Percentiles rank a stretch among this genome's conserved stretches.
phyloP scores from a whole-genome alignment of 2,113 vertebrate genomes.

The Pangasianodon hypophthalmus region DNA sequence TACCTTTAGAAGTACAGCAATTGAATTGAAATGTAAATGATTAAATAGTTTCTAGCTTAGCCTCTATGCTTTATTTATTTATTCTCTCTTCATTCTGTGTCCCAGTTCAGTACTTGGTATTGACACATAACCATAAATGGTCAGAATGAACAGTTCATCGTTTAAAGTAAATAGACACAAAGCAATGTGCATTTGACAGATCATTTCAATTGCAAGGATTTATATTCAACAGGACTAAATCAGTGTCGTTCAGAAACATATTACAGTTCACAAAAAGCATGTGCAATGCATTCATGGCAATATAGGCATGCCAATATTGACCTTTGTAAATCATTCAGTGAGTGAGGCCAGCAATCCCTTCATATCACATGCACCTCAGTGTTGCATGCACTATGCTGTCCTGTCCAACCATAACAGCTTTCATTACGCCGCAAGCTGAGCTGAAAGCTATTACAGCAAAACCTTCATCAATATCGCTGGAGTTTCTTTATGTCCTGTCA shows the following conservation, averaged over 20 bases:
- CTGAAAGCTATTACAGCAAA: constrained; percentile 13
- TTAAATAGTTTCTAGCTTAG: not conserved
- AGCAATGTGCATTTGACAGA: constrained; percentile 48
- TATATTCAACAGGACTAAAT: constrained; percentile 54
- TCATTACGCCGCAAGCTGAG: constrained; percentile 8
- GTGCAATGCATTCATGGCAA: constrained; percentile 51
- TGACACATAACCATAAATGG: not conserved
- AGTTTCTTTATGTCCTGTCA: constrained; percentile 16
- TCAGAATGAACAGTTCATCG: constrained; percentile 5
- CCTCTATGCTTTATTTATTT: not conserved
- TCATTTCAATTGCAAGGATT: constrained; percentile 61
- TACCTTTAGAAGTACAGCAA: not conserved
- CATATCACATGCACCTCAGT: constrained; percentile 25
- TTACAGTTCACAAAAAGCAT: constrained; percentile 56
- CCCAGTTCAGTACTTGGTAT: not conserved
- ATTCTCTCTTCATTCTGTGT: not conserved
- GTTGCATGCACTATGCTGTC: constrained; percentile 31
- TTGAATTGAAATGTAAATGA: not conserved
- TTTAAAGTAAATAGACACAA: constrained; percentile 44
- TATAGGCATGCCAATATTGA: constrained; percentile 44
- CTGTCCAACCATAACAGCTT: constrained; percentile 16
- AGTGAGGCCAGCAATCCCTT: constrained; percentile 24
- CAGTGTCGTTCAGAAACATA: constrained; percentile 59
- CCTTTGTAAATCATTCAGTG: constrained; percentile 35
- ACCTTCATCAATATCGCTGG: constrained; percentile 23